Base-by-base conservation (phyloP, 2,113 vertebrate species). In the Spilogale gracilis region DNA sequence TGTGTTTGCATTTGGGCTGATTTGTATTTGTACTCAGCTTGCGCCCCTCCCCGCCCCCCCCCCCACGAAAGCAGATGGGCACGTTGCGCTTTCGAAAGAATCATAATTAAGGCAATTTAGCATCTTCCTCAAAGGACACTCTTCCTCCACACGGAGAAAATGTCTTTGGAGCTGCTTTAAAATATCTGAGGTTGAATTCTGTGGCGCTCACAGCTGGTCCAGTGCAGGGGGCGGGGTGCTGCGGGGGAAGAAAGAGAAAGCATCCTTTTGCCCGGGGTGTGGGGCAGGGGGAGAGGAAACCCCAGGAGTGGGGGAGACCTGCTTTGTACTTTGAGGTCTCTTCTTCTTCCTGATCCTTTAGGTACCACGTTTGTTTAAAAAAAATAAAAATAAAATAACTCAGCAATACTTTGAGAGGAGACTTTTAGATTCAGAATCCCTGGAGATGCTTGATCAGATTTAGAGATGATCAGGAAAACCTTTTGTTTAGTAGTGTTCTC, bases 31-130 rank as follows among this genome's bases (percentile, higher is more conserved):
- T 81, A 58, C 96, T 89, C 74, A 84, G 92, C 60, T 6, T 20
- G 79, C 58, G 30, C 9, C 93, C 86, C 58, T 74, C 96, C 79
- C 89, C 86, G 58, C 79, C 96, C 79, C 89, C 93, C 95, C 93
- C 30, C 32, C 91, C 82, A 54, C 0, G 50, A 63, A 69, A 97
- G 93, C 97, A 96, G 97, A 96, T 96, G 96, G 96, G 83, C 87
- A 81, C 54, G 45, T 63, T 78, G 90, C 79, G 95, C 86, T 89
- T 97, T 95, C 5, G 14, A 81, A 93, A 95, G 96, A 95, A 90
- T 92, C 88, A 94, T 95, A 96, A 97, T 97, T 94, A 98, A 96
- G 94, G 80, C 90, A 96, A 97, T 98, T 97, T 97, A 97, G 83
- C 94, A 92, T 97, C 96, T 80, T 96, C 89, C 76, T 96, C 95